Base-by-base conservation (phyloP, 1,140 invertebrate species). In the Lerema accius region DNA sequence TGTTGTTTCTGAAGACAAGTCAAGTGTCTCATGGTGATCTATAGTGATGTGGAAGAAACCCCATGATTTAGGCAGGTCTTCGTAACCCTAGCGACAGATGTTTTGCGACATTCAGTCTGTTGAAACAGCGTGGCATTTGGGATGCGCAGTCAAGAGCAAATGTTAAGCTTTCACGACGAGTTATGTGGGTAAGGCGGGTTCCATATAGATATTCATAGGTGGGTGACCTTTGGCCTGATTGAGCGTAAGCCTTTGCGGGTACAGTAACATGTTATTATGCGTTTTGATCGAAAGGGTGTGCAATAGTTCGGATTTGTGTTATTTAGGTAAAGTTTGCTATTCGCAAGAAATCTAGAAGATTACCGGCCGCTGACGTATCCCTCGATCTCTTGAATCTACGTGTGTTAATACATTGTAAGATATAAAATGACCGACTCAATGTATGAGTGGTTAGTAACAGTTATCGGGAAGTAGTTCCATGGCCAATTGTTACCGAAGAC, bases 121-220 rank as follows among this genome's bases (percentile, higher is more conserved):
- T 67, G 79, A 74, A 79, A 82, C 59, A 48, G 48, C 45, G 63
- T 79, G 76, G 50, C 79, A 79, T 82, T 79, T 76, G 58, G 45
- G 58, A 64, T 65, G 46, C 58, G 55, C 65, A 48, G 67, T 71
- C 60, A 66, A 69, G 63, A 60, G 50, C 60, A 75, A 81, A 82
- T 82, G 79, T 69, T 73, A 78, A 53, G 67, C 71, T 79, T 78
- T 79, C 74, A 73, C 68, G 65, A 28, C 68, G 63, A 40, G 40
- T 56, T 45, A 48, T 65, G 46, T 53, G 11, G n/a, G 14, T 62
- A 42, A 56, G 16, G 60, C 23, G 17, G 14, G 16, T 42, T 55
- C 37, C 28, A 56, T 23, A 43, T 23, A 37, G 15, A 49, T 15
- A 35, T 37, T 48, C 43, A 45, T 32, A 16, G 9, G 9, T 43